phyloP scores from a whole-genome alignment of 2,888 invertebrate species.

The Acanthosepion lycidas region DNA sequence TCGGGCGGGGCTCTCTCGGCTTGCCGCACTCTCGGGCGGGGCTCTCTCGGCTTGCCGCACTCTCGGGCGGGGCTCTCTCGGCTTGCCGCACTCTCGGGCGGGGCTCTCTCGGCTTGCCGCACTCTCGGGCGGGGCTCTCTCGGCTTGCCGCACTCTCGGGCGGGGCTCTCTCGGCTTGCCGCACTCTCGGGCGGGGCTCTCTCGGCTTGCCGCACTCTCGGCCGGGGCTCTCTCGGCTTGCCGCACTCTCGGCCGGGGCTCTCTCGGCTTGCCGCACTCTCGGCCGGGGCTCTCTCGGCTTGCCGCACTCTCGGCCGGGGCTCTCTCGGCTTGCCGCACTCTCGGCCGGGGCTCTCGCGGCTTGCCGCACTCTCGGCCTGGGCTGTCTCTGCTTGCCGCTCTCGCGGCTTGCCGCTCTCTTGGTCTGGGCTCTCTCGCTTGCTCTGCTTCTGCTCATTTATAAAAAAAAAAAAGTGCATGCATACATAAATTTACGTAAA shows the following conservation, averaged over 20 bases:
- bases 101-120: neutral
- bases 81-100: neutral
- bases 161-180: neutral
- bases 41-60: accelerated
- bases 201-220: too few relatives aligned
- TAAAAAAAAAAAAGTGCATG: too few relatives aligned
- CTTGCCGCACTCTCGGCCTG: neutral
- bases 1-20: too few relatives aligned
- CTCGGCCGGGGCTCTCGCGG: neutral
- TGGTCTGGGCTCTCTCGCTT: neutral
- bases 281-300: too few relatives aligned
- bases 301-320: neutral
- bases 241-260: too few relatives aligned
- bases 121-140: neutral
- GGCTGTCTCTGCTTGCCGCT: too few relatives aligned
- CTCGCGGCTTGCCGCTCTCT: neutral
- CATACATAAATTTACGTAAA: too few relatives aligned
- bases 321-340: accelerated
- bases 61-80: neutral
- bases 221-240: too few relatives aligned
- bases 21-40: neutral
- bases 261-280: too few relatives aligned
- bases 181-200: too few relatives aligned
- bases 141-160: accelerated
- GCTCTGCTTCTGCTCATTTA: neutral